A percentile compares a stretch with the other conserved stretches of the same genome.
Evolutionary conservation across 2,113 vertebrate genomes (phyloP).

Genomic region (Pedetes capensis): DNA sequence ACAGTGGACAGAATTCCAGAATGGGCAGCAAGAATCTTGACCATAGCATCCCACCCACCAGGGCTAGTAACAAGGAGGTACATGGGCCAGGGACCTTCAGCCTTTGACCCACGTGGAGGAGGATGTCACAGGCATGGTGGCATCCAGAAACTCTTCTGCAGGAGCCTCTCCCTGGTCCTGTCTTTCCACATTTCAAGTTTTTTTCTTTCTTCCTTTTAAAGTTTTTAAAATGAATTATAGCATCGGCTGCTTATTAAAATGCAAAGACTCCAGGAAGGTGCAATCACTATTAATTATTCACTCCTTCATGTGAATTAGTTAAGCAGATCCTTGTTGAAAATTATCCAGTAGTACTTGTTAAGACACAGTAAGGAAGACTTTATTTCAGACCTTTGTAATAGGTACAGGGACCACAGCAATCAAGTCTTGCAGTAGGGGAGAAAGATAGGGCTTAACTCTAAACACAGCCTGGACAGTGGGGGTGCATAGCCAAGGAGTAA

Average conservation of each 20-base stretch:
- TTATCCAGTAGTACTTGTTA: background rate
- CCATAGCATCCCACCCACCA: background rate
- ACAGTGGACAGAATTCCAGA: background rate
- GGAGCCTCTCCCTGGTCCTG: background rate
- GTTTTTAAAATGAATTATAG: background rate
- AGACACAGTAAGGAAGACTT: background rate
- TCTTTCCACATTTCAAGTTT: background rate
- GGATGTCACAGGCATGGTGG: fast-evolving
- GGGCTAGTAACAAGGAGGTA: too few relatives aligned
- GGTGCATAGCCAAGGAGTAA: background rate
- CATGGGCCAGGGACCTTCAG: background rate
- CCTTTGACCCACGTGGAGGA: background rate
- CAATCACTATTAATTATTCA: background rate
- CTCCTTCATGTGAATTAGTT: background rate
- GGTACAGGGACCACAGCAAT: background rate
- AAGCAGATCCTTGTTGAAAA: background rate
- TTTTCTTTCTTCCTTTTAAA: background rate
- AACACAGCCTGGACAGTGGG: background rate
- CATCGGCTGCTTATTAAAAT: background rate
- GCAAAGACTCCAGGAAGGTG: background rate
- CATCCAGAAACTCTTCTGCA: too few relatives aligned
- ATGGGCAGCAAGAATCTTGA: background rate
- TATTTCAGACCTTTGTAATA: background rate
- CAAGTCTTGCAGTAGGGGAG: too few relatives aligned
- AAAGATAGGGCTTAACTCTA: background rate